Conservation (phyloP, 30 jellyfish, hydroid and myxozoan species). For the Sanderia malayensis region DNA sequence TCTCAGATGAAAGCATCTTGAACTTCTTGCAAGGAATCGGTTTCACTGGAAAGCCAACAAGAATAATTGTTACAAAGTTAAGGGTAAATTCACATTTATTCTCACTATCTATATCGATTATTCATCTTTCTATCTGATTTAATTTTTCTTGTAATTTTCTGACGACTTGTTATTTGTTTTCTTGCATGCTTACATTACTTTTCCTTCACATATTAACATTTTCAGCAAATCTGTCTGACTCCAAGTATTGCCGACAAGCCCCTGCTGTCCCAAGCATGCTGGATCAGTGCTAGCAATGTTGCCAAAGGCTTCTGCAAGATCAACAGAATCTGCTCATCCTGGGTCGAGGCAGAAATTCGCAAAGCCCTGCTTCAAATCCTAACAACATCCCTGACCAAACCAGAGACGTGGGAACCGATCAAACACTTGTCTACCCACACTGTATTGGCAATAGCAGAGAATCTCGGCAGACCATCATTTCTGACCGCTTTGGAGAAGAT, state of each 20-base stretch:
- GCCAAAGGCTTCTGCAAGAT: slow-evolving; percentile 50
- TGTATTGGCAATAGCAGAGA: slow-evolving; percentile 52
- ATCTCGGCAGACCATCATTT: slow-evolving; percentile 56
- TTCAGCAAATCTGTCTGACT: slow-evolving; percentile 34
- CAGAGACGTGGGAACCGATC: slow-evolving; percentile 36
- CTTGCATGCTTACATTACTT: too few relatives aligned
- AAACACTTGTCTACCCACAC: slow-evolving; percentile 19
- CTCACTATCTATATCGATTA: too few relatives aligned
- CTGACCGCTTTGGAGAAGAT: slow-evolving; percentile 37
- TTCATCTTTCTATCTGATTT: neutral
- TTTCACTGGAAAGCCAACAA: slow-evolving; percentile 59
- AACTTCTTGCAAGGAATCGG: slow-evolving; percentile 37
- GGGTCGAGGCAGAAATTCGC: slow-evolving; percentile 38
- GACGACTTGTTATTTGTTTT: too few relatives aligned
- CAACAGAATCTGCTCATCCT: slow-evolving; percentile 43
- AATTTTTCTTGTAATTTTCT: too few relatives aligned
- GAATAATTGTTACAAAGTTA: slow-evolving; percentile 23
- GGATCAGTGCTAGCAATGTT: slow-evolving; percentile 56
- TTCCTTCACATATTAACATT: too few relatives aligned
- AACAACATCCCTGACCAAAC: slow-evolving; percentile 15
- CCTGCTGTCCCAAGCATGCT: slow-evolving; percentile 44
- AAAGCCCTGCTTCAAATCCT: slow-evolving; percentile 36
- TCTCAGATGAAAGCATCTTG: slow-evolving; percentile 15
- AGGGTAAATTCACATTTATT: neutral
- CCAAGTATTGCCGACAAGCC: slow-evolving; percentile 31